Evolutionary conservation across 2,888 invertebrate genomes (phyloP).

Genomic region (Microctonus brassicae): DNA sequence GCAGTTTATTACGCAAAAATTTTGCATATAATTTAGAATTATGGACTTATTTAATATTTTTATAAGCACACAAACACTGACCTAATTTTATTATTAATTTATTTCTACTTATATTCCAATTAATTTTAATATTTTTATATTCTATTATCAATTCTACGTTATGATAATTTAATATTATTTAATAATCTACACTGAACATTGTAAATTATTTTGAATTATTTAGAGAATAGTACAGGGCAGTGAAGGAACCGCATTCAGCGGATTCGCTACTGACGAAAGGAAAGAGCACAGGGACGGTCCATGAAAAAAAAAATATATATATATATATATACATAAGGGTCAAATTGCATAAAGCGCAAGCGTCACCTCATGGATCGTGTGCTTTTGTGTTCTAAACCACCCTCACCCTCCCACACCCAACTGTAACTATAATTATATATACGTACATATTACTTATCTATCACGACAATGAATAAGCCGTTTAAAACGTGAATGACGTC

Average conservation of each 20-base stretch:
- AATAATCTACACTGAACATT: neutral
- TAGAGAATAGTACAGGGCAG: neutral
- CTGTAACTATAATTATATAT: no score
- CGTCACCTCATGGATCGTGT: constrained; percentile 60
- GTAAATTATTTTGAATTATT: neutral
- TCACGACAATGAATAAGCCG: neutral
- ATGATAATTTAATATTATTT: neutral
- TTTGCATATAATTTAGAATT: constrained; percentile 1
- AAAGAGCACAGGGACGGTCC: constrained; percentile 30
- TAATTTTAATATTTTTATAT: neutral
- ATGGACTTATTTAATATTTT: neutral
- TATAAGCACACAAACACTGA: neutral
- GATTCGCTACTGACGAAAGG: constrained; percentile 29
- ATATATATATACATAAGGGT: constrained; percentile 16
- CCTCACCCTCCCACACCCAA: constrained; percentile 12
- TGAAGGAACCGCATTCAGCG: constrained; percentile 25
- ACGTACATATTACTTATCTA: neutral
- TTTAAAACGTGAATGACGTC: constrained; percentile 48
- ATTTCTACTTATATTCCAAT: neutral
- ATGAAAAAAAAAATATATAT: no score
- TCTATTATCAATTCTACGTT: neutral
- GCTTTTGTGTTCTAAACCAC: constrained; percentile 25
- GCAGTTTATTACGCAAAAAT: constrained; percentile 20
- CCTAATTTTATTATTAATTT: neutral
- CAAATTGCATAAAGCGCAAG: constrained; percentile 52